phyloP scores from a whole-genome alignment of 2,797 vertebrate species.

The Chelidonichthys spinosus region DNA sequence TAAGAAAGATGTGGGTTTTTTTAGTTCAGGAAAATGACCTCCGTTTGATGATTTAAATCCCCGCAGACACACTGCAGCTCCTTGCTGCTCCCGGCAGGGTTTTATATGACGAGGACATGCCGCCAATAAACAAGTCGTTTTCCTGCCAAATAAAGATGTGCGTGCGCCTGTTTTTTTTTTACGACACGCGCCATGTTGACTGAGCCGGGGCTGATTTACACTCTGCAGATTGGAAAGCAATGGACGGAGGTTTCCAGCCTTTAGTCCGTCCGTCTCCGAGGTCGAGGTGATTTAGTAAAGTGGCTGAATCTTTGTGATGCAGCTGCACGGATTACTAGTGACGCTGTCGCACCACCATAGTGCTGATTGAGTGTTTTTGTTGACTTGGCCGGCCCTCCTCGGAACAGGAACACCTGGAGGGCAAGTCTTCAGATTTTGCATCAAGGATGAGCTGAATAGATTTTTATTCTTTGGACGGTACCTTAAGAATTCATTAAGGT shows the following conservation, averaged over 20 bases:
- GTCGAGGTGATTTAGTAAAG: conserved; percentile 46
- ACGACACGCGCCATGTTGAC: conserved; percentile 46
- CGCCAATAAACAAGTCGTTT: conserved; percentile 52
- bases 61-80: background rate
- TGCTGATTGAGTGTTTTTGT: too few species aligned
- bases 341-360: too few species aligned
- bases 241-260: conserved; percentile 49
- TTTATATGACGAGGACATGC: conserved; percentile 63
- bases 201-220: conserved; percentile 56
- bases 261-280: conserved; percentile 28
- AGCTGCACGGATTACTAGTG: background rate
- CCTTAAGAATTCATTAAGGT: too few species aligned
- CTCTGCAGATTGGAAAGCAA: conserved; percentile 54
- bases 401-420: too few species aligned
- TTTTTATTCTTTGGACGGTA: too few species aligned
- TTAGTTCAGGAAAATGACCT: too few species aligned
- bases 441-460: too few species aligned
- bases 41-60: too few species aligned
- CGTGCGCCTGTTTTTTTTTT: conserved; percentile 3
- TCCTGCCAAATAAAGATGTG: conserved; percentile 51
- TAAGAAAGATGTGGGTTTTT: too few species aligned
- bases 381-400: too few species aligned
- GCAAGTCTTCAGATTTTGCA: too few species aligned
- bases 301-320: conserved; percentile 6
- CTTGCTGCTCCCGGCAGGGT: conserved; percentile 34